Evolutionary conservation across 1,140 invertebrate genomes (phyloP).

Genomic region (Thaumatotibia leucotreta): DNA sequence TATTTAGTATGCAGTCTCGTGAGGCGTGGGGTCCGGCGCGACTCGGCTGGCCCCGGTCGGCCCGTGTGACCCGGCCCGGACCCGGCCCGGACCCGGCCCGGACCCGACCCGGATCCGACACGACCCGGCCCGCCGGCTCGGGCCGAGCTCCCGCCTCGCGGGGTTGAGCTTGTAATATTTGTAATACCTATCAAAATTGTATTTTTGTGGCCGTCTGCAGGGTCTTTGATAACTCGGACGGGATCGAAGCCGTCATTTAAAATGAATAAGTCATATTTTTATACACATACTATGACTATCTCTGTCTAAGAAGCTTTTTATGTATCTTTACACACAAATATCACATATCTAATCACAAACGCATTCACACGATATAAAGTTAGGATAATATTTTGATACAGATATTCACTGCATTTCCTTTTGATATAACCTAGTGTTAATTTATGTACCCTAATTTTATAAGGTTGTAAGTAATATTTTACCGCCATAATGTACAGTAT

Average conservation of each 20-base stretch:
- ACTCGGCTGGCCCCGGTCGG: neutral
- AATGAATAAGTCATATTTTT: constrained; percentile 64
- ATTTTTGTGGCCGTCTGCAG: constrained; percentile 44
- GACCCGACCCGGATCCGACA: neutral
- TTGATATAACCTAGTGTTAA: constrained; percentile 59
- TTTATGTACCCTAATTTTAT: constrained; percentile 52
- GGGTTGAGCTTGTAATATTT: constrained; percentile 33
- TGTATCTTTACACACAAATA: constrained; percentile 64
- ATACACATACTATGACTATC: constrained; percentile 50
- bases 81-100: neutral
- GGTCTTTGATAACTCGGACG: constrained; percentile 35
- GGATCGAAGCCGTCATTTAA: constrained; percentile 40
- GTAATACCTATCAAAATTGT: constrained; percentile 31
- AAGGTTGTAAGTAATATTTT: constrained; percentile 62
- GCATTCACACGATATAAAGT: constrained; percentile 65
- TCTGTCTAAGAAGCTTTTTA: constrained; percentile 59
- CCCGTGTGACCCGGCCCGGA: neutral
- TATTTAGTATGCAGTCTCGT: constrained; percentile 42
- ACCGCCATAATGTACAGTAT: constrained; percentile 67
- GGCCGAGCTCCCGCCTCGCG: constrained; percentile 17
- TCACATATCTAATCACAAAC: constrained; percentile 70
- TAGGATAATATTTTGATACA: constrained; percentile 71
- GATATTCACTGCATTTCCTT: constrained; percentile 69
- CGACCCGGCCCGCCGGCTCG: neutral
- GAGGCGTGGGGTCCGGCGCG: constrained; percentile 17